phyloP scores from a whole-genome alignment of 2,888 invertebrate genomes.

The Marasmarcha lunaedactyla region DNA sequence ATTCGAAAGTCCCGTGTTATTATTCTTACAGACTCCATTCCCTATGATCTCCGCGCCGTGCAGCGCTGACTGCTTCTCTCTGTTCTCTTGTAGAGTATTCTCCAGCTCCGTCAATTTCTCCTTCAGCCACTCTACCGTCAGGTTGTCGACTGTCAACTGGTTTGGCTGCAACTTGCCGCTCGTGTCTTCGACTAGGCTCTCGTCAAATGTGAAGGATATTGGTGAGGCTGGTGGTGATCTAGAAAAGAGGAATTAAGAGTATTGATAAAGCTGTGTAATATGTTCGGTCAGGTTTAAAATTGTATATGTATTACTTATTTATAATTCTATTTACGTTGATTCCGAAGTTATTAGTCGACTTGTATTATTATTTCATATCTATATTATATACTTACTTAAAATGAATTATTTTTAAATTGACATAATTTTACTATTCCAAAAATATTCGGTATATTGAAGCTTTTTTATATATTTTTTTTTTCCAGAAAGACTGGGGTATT shows the following conservation, averaged over 20 bases:
- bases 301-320: neutral
- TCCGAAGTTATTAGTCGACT: too few species aligned
- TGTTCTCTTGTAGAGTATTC: slow-evolving; percentile 80
- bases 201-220: slow-evolving; percentile 86
- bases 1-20: slow-evolving; percentile 56
- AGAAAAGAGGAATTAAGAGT: too few species aligned
- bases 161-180: slow-evolving; percentile 89
- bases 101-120: slow-evolving; percentile 84
- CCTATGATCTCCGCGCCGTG: slow-evolving; percentile 66
- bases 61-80: slow-evolving; percentile 75
- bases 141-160: slow-evolving; percentile 90
- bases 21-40: slow-evolving; percentile 61
- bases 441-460: too few species aligned
- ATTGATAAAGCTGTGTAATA: too few species aligned
- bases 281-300: neutral
- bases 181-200: slow-evolving; percentile 88
- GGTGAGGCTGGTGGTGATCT: slow-evolving; percentile 86
- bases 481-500: too few species aligned
- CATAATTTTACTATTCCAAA: too few species aligned
- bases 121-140: slow-evolving; percentile 90
- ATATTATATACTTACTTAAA: too few species aligned
- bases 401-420: too few species aligned
- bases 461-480: too few species aligned
- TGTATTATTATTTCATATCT: too few species aligned
- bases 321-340: too few species aligned